phyloP scores from a whole-genome alignment of 1,140 invertebrate species.

The Nephila pilipes region DNA sequence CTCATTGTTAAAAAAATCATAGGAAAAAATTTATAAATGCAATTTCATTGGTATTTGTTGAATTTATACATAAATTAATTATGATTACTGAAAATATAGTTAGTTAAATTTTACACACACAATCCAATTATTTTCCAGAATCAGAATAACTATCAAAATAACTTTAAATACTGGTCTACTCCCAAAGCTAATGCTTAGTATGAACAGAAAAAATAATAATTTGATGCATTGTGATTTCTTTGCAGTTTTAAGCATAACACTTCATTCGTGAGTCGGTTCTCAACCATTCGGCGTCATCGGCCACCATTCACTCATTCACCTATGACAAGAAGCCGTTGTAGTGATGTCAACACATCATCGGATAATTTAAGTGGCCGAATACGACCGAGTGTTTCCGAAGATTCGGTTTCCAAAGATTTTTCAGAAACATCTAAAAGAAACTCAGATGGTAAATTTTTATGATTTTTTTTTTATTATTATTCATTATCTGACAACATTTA shows the following conservation, averaged over 20 bases:
- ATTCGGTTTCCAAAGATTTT: conserved; percentile 85
- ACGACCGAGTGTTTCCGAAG: conserved; percentile 82
- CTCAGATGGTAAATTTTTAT: conserved; percentile 84
- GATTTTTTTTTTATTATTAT: not conserved
- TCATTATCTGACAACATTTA: no score
- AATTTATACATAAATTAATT: no score
- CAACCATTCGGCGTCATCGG: conserved; percentile 89
- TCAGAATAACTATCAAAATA: no score
- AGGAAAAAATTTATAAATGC: no score
- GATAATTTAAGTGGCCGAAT: conserved; percentile 72
- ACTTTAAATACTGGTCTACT: no score
- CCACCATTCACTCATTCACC: conserved; percentile 84
- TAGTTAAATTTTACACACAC: no score
- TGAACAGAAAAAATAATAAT: no score
- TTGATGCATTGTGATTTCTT: not conserved
- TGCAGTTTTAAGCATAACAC: conserved; percentile 93
- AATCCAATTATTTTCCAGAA: no score
- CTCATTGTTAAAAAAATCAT: no score
- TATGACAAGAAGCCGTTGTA: conserved; percentile 77
- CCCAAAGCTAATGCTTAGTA: no score
- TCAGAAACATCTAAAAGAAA: conserved; percentile 89
- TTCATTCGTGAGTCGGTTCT: conserved; percentile 92
- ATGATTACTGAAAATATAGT: no score
- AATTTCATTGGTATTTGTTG: no score
- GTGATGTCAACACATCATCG: conserved; percentile 70